A percentile compares a stretch with the other conserved stretches of the same genome.
These are phyloP conservation scores for Alosa sapidissima DNA, from an alignment of 2,797 vertebrate species.

Conservation along the genomic window DNA sequence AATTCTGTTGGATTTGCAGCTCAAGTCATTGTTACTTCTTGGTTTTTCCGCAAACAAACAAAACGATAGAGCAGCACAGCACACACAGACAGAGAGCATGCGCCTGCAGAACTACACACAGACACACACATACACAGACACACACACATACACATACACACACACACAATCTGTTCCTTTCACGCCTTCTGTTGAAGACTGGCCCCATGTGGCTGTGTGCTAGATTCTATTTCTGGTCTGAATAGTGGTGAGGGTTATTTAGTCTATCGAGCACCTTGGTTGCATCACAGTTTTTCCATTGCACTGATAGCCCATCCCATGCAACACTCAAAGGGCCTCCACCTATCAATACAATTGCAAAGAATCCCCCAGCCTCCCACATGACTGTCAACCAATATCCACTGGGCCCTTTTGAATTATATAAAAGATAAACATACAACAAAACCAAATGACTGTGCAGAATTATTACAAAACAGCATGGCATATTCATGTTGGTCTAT, in stretches of 20 bases:
- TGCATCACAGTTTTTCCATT: conserved; percentile 58
- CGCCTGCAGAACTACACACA: conserved; percentile 24
- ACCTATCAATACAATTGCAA: conserved; percentile 23
- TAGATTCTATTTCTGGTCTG: conserved; percentile 49
- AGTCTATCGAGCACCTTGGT: conserved; percentile 38
- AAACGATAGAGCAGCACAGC: neutral
- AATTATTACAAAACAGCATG: neutral
- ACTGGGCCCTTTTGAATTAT: neutral
- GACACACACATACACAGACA: conserved; percentile 36
- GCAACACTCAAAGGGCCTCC: conserved; percentile 3
- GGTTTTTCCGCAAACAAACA: neutral
- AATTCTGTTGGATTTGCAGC: conserved; percentile 3
- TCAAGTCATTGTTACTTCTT: conserved; percentile 4
- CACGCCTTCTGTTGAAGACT: conserved; percentile 44
- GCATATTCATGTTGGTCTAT: neutral
- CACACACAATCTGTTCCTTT: conserved; percentile 49
- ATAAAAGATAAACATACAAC: neutral
- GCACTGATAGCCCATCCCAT: conserved; percentile 39
- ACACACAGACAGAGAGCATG: neutral
- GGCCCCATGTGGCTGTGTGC: conserved; percentile 42
- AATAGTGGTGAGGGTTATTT: conserved; percentile 34
- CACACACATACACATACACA: conserved; percentile 32
- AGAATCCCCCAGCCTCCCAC: neutral
- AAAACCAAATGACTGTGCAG: neutral
- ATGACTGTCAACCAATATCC: neutral